phyloP scores from a whole-genome alignment of 1,140 invertebrate genomes.

The Pogonomyrmex barbatus region DNA sequence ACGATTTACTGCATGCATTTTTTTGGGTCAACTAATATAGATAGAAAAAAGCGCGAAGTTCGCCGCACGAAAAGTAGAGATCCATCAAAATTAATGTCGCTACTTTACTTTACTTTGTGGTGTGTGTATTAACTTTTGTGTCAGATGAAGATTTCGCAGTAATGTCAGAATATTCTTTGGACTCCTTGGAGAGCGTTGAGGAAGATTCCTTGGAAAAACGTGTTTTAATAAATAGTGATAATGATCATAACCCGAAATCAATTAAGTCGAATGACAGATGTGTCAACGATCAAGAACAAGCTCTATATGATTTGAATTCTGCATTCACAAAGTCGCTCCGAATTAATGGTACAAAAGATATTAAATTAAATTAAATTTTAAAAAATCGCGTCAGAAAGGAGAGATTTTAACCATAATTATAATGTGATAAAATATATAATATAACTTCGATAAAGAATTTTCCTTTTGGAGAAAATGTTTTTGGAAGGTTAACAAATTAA shows the following conservation, averaged over 20 bases:
- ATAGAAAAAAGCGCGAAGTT: constrained; percentile 45
- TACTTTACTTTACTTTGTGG: neutral
- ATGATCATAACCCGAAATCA: constrained; percentile 1
- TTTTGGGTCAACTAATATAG: constrained; percentile 21
- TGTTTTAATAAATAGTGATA: neutral
- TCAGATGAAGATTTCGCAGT: constrained; percentile 10
- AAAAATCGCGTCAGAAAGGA: neutral
- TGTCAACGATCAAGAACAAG: neutral
- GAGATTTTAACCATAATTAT: neutral
- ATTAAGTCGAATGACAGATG: constrained; percentile 25
- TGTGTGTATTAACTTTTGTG: constrained; percentile 30
- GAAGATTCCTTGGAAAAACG: constrained; percentile 13
- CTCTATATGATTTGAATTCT: constrained; percentile 11
- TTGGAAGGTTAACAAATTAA: neutral
- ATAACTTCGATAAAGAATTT: constrained; percentile 2
- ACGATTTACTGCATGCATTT: constrained; percentile 27
- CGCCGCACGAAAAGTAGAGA: constrained; percentile 29
- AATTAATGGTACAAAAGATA: constrained; percentile 4
- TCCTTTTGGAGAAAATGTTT: neutral
- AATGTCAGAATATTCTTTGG: constrained; percentile 77
- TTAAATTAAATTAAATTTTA: neutral
- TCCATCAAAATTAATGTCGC: constrained; percentile 50
- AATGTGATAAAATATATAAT: neutral
- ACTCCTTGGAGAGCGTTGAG: constrained; percentile 73
- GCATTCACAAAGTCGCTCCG: neutral